These are phyloP conservation scores for Drosophila bipectinata DNA, from an alignment of 1,140 invertebrate genomes.

Conservation along the genomic window DNA sequence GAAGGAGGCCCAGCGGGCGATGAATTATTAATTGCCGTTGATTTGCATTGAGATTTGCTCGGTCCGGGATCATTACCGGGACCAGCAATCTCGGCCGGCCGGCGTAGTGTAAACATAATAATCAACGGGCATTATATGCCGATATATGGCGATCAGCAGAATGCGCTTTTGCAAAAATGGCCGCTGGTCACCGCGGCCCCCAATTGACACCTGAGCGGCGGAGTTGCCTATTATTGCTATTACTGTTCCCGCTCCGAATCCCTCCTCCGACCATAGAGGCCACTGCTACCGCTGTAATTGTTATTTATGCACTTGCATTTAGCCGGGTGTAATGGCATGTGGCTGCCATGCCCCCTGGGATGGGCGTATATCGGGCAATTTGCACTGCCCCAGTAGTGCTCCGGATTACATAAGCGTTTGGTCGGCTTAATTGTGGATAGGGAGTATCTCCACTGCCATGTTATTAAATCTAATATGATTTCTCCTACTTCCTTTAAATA, in stretches of 20 bases:
- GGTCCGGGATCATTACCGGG: conserved; percentile 60
- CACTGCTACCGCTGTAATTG: conserved; percentile 61
- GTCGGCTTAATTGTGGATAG: conserved; percentile 50
- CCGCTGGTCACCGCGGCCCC: conserved; percentile 68
- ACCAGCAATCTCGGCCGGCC: conserved; percentile 37
- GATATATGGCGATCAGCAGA: conserved; percentile 66
- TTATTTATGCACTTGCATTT: conserved; percentile 82
- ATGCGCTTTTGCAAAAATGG: conserved; percentile 71
- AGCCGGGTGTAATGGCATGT: conserved; percentile 66
- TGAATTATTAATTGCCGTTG: conserved; percentile 81
- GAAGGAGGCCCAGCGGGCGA: conserved; percentile 67
- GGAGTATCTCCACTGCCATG: neutral
- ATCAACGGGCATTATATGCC: conserved; percentile 72
- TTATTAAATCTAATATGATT: neutral
- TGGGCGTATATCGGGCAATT: conserved; percentile 71
- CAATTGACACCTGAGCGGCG: conserved; percentile 77
- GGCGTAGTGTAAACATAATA: conserved; percentile 74
- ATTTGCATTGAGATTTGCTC: conserved; percentile 76
- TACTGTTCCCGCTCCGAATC: conserved; percentile 5
- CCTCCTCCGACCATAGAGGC: conserved; percentile 7
- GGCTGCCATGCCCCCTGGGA: conserved; percentile 64
- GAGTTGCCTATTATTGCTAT: conserved; percentile 50
- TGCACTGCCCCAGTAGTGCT: conserved; percentile 34
- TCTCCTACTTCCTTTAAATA: conserved; percentile 15
- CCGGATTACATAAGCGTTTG: conserved; percentile 65